Evolutionary conservation across 2,113 vertebrate species (phyloP).

Genomic region (Abramis brama): DNA sequence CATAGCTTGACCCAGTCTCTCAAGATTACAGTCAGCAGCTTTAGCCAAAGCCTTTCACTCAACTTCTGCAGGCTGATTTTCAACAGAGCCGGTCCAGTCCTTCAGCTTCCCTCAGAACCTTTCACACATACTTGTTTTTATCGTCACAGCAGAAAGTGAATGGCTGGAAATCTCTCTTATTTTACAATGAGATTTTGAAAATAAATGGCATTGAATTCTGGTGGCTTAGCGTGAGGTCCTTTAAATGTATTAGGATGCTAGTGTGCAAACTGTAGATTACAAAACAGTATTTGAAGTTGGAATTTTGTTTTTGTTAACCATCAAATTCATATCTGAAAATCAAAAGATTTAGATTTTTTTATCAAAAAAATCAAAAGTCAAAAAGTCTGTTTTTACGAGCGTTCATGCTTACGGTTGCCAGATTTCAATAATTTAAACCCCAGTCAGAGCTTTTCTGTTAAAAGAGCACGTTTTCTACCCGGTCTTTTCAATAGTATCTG

Average conservation of each 20-base stretch:
- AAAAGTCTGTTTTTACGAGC: no score
- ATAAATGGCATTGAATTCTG: slow-evolving; percentile 29
- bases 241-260: background rate
- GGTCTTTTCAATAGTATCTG: no score
- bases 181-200: background rate
- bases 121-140: background rate
- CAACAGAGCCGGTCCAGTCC: background rate
- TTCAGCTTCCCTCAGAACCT: slow-evolving; percentile 11
- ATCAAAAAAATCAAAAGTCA: no score
- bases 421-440: no score
- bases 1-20: slow-evolving; percentile 34
- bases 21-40: slow-evolving; percentile 46
- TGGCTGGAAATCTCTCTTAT: background rate
- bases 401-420: no score
- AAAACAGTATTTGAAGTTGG: background rate
- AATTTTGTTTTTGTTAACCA: background rate
- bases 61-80: background rate
- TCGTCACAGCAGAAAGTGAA: background rate
- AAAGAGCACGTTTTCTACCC: no score
- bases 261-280: background rate
- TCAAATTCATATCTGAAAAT: background rate
- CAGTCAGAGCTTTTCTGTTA: no score
- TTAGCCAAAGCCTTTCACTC: slow-evolving; percentile 23
- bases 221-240: background rate
- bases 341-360: no score